These are phyloP conservation scores for Isurus oxyrinchus DNA, from an alignment of 2,113 vertebrate genomes.

Conservation along the genomic window DNA sequence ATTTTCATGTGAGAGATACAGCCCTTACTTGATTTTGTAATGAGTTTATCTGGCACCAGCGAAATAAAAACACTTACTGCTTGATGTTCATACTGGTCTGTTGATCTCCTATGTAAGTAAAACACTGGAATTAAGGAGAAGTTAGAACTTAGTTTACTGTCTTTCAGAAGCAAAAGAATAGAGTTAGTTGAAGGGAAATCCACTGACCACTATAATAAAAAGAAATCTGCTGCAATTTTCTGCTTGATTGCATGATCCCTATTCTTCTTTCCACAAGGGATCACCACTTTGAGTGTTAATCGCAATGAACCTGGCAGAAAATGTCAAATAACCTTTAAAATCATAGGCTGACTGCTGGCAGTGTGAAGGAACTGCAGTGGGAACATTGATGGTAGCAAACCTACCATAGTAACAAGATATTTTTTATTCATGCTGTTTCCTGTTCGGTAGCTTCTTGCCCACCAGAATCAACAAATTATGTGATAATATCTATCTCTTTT, in stretches of 20 bases:
- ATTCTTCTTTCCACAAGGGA: neutral
- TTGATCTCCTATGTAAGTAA: neutral
- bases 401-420: neutral
- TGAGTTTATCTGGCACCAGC: neutral
- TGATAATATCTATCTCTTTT: constrained; percentile 47
- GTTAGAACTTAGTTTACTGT: neutral
- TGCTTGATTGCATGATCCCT: neutral
- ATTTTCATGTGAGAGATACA: neutral
- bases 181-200: neutral
- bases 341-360: neutral
- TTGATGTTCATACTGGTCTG: neutral
- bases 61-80: neutral
- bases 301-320: neutral
- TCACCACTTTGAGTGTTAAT: neutral
- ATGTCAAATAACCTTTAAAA: neutral
- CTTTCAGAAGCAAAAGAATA: neutral
- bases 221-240: neutral
- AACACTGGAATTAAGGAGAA: neutral
- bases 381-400: neutral
- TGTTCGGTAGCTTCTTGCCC: neutral
- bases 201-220: neutral
- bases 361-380: neutral
- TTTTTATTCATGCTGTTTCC: neutral
- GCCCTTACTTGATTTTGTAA: neutral
- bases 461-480: no score